Evolutionary conservation across 2,888 invertebrate species (phyloP), one percentile per base, ranked within the genome.

Genomic region (Synanthedon andrenaeformis): DNA sequence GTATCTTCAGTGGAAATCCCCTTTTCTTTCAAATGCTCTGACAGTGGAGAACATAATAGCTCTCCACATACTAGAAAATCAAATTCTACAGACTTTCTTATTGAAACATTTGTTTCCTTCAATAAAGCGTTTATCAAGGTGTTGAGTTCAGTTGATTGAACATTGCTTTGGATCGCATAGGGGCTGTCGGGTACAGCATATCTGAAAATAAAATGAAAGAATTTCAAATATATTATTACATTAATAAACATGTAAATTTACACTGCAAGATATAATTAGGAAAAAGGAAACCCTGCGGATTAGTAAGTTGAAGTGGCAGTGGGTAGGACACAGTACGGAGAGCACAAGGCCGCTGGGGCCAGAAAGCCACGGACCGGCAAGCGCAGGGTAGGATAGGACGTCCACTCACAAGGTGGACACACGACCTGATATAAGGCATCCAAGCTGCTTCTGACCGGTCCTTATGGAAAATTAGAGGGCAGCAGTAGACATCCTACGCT

Each of bases 31-130:
- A 97, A 83, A 77, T 96, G 94, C 64, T 95, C 93, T 52, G 89
- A 82, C 42, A 98, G 82, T 0, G 92, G 78, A 1, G 90, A 78
- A 57, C 94, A 90, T 49, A 98, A 77, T 61, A 97, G 90, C 76
- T 97, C 96, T n/a, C 93, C 94, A 60, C 91, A 90, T 53, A 96
- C 91, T 53, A 98, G 81, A 73, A 97, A 97, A 80, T 98, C 97
- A 85, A 98, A 98, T 58, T 94, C 92, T 42, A 92, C 80, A 0
- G 85, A 65, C 62, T 85, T 84, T 52, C 71, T 70, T 42, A 72
- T 51, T 1, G 74, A 63, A n/a, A 68, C 57, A 52, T 72, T 69
- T 35, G 72, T 82, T 70, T 91, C 94, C 77, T 89, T 90, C 42
- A 97, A 74, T 56, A 97, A 74, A 56, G 94, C 92, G 81, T 96